Evolutionary conservation across 2,113 vertebrate genomes (phyloP).

Genomic region (Macquaria australasica): DNA sequence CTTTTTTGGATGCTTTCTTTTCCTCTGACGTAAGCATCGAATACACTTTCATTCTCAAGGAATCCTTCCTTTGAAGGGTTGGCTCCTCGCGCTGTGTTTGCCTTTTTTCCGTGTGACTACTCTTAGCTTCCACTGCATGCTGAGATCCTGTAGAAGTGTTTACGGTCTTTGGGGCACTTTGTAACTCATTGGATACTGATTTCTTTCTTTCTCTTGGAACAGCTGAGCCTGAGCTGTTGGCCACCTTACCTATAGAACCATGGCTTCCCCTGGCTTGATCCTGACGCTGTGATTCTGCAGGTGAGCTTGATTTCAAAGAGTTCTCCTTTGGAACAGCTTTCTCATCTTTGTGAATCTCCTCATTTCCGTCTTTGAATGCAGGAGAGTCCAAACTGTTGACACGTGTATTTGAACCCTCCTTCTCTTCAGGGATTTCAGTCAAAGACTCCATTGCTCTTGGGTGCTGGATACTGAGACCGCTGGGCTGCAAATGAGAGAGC

Average conservation of each 20-base stretch:
- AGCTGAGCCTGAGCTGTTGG: constrained; percentile 1
- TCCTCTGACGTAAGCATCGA: constrained; percentile 49
- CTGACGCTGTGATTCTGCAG: not conserved
- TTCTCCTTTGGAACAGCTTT: constrained; percentile 7
- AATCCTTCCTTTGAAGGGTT: constrained; percentile 56
- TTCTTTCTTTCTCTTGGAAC: constrained; percentile 35
- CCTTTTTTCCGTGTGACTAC: constrained; percentile 70
- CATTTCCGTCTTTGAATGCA: not conserved
- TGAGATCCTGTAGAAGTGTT: constrained; percentile 31
- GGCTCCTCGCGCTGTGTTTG: constrained; percentile 62
- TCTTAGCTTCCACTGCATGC: constrained; percentile 76
- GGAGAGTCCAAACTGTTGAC: constrained; percentile 75
- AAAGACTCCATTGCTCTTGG: constrained; percentile 88
- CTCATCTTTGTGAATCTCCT: not conserved
- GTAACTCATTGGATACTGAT: not conserved
- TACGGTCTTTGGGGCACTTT: constrained; percentile 38
- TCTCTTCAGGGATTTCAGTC: constrained; percentile 91
- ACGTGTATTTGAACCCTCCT: constrained; percentile 86
- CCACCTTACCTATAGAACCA: not conserved
- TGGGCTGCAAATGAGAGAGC: constrained; percentile 76
- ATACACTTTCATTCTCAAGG: constrained; percentile 50
- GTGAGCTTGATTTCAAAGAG: not conserved
- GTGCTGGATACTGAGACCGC: constrained; percentile 83
- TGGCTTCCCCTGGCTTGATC: not conserved
- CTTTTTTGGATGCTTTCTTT: constrained; percentile 60